Base-by-base conservation (phyloP, 1,140 invertebrate species). In the Zaprionus ghesquierei region DNA sequence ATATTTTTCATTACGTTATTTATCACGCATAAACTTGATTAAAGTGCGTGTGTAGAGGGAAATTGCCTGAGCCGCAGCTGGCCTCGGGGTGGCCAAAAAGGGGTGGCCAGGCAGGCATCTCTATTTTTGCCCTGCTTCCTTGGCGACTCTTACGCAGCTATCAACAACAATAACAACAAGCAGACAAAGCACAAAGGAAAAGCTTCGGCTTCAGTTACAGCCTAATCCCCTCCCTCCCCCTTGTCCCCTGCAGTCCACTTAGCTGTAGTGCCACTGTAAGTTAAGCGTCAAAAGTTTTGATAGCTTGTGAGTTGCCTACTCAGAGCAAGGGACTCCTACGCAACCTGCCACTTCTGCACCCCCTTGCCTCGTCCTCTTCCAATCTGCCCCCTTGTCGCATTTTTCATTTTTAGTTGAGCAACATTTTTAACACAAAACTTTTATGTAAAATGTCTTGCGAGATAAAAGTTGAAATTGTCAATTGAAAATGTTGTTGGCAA, bases 381-480 rank as follows among this genome's bases (percentile, higher is more conserved):
- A 8, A 3, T 46, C 18, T 44, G 3, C 1, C 1, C 9, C 18
- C 8, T 8, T 2, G 8, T 10, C 41, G 41, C 71, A 87, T 87
- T 87, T 86, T 86, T 86, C 82, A 87, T 86, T 87, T 86, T 79
- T 86, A 86, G 82, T 87, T 86, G 20, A 56, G 64, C 61, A 64
- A 68, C 76, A 84, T 85, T 84, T 86, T 87, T 79, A 87, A 86
- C 81, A 87, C 81, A 87, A 87, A 87, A 87, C 82, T 86, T 86
- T 79, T 86, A 87, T 86, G 82, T 82, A 86, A 86, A 86, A 86
- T 86, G 82, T 87, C 82, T 86, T 86, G 68, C 72, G 33, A 81
- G 85, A 89, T 84, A 89, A 90, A 90, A 90, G 89, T 90, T 90
- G 86, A 90, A 90, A 90, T 90, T 90, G 89, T 90, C 89, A 90